A percentile compares a stretch with the other conserved stretches of the same genome.
These are phyloP conservation scores for Papilio gigon DNA, from an alignment of 2,888 invertebrate species.

Conservation along the genomic window DNA sequence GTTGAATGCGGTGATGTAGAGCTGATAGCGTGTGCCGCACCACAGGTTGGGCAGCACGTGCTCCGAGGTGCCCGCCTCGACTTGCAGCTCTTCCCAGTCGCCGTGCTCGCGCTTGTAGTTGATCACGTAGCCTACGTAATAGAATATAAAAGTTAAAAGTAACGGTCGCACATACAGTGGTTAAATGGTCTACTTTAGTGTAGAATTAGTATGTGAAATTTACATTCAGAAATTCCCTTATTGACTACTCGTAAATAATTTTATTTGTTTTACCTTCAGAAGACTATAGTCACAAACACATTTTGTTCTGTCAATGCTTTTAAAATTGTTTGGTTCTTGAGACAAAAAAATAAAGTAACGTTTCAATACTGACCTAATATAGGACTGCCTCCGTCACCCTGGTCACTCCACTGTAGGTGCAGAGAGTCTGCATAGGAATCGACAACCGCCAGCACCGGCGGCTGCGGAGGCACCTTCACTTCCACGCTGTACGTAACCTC, in stretches of 20 bases:
- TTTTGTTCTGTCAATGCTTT: too few species aligned
- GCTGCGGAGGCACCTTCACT: slow-evolving; percentile 91
- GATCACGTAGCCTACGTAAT: slow-evolving; percentile 88
- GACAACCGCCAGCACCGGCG: slow-evolving; percentile 90
- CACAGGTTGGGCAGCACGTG: slow-evolving; percentile 91
- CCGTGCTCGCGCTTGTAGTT: slow-evolving; percentile 95
- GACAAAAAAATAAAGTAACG: too few species aligned
- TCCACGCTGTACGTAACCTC: slow-evolving; percentile 90
- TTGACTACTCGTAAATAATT: too few species aligned
- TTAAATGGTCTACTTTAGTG: too few species aligned
- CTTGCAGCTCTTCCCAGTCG: slow-evolving; percentile 95
- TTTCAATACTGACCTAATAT: slow-evolving; percentile 75
- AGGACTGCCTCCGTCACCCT: slow-evolving; percentile 91
- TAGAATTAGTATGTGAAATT: too few species aligned
- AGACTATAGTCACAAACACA: too few species aligned
- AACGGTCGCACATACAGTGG: too few species aligned
- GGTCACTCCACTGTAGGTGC: slow-evolving; percentile 90
- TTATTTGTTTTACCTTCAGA: too few species aligned
- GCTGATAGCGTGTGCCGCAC: slow-evolving; percentile 94
- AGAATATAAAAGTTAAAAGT: background rate
- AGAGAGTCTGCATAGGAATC: slow-evolving; percentile 92
- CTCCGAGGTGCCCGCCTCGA: slow-evolving; percentile 90
- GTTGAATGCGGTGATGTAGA: slow-evolving; percentile 95
- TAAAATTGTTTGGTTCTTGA: too few species aligned
- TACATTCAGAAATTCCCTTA: too few species aligned